These are phyloP conservation scores for Trachymyrmex septentrionalis DNA, from an alignment of 1,140 invertebrate genomes.

Conservation along the genomic window DNA sequence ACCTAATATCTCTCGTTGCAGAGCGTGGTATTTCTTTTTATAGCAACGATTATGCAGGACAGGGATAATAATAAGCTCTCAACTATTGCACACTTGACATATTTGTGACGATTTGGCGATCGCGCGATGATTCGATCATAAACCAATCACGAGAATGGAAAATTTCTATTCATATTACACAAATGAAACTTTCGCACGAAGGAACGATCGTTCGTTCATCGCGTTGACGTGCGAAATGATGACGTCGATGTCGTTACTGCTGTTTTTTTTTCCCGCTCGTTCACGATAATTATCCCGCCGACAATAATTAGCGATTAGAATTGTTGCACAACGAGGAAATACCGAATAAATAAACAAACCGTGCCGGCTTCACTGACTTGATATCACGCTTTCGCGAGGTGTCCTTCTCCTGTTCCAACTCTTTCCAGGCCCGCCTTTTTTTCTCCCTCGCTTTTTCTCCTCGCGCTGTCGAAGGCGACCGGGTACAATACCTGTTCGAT, in stretches of 20 bases:
- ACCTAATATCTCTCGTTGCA: background rate
- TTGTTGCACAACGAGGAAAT: conserved; percentile 46
- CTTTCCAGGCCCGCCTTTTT: conserved; percentile 12
- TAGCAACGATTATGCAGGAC: conserved; percentile 12
- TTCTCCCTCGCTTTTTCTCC: conserved; percentile 1
- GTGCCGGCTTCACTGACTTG: background rate
- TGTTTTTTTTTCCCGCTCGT: conserved; percentile 1
- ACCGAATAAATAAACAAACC: background rate
- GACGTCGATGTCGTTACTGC: background rate
- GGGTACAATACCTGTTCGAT: conserved; percentile 46
- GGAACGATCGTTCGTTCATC: conserved; percentile 26
- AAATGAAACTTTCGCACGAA: conserved; percentile 14
- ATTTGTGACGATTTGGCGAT: conserved; percentile 22
- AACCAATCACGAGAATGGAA: conserved; percentile 50
- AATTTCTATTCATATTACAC: conserved; percentile 24
- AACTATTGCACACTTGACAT: conserved; percentile 23
- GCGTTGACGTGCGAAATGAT: background rate
- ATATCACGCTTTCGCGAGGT: conserved; percentile 18
- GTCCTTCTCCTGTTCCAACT: conserved; percentile 48
- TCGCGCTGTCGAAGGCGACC: conserved; percentile 32
- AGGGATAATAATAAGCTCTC: conserved; percentile 41
- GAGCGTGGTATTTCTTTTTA: conserved; percentile 14
- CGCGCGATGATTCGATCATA: conserved; percentile 32
- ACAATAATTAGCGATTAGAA: conserved; percentile 29
- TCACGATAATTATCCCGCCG: too few species aligned